Percentiles rank a stretch among this genome's conserved stretches.
phyloP scores from a whole-genome alignment of 2,113 vertebrate species.

The Myiozetetes cayanensis region DNA sequence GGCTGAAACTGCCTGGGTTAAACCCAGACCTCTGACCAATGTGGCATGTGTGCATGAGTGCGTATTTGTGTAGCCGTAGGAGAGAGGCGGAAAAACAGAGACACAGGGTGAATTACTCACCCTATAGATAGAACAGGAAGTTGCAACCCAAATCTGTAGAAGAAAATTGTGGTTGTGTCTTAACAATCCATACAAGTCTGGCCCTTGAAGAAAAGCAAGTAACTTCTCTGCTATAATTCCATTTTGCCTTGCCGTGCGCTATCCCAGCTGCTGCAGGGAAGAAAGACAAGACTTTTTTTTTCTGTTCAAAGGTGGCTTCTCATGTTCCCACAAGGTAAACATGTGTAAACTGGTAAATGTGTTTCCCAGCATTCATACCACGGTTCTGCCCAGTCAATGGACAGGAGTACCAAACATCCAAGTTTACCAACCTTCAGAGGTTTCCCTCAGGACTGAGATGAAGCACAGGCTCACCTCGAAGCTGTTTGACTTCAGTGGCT shows the following conservation, averaged over 20 bases:
- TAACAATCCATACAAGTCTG: not conserved
- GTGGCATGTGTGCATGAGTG: conserved; percentile 20
- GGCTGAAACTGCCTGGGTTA: not conserved
- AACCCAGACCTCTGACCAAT: conserved; percentile 46
- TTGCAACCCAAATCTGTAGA: not conserved
- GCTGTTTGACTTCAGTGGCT: not conserved
- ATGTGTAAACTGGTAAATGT: not conserved
- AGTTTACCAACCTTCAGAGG: not conserved
- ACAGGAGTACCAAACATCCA: not conserved
- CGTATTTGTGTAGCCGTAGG: not conserved
- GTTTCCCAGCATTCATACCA: not conserved
- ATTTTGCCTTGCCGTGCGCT: not conserved
- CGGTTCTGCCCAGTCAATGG: not conserved
- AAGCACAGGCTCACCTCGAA: not conserved
- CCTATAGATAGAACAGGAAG: conserved; percentile 45
- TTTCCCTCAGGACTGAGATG: not conserved
- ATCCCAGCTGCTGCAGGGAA: not conserved
- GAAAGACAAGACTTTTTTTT: not conserved
- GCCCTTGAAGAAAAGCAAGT: not conserved
- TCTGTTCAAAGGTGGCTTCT: not conserved
- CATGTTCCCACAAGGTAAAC: not conserved
- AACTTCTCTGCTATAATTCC: not conserved
- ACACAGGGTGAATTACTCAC: not conserved
- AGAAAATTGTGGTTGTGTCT: not conserved
- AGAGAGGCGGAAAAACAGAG: conserved; percentile 21